Evolutionary conservation across 1,140 invertebrate species (phyloP).

Genomic region (Adelges cooleyi): DNA sequence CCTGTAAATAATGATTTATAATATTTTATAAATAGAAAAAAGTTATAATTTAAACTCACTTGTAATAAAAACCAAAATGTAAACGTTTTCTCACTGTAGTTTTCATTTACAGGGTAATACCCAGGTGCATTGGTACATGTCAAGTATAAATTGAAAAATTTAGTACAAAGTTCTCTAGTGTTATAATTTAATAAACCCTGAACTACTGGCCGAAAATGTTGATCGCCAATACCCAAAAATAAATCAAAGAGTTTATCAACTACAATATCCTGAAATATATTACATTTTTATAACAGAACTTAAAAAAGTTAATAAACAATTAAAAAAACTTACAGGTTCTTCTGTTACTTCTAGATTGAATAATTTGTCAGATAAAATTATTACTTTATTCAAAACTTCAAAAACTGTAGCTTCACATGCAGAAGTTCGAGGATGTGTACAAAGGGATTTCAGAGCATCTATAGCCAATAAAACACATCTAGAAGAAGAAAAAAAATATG

Average conservation of each 20-base stretch:
- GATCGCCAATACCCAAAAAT: conserved; percentile 51
- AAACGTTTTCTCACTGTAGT: conserved; percentile 67
- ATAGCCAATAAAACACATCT: conserved; percentile 20
- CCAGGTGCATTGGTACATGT: conserved; percentile 67
- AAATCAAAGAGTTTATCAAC: conserved; percentile 46
- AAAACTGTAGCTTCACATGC: conserved; percentile 8
- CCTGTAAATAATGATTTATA: background rate
- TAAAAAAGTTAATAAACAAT: too few relatives aligned
- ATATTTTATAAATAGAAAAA: background rate
- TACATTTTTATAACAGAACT: background rate
- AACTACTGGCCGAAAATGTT: conserved; percentile 50
- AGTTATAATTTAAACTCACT: conserved; percentile 38
- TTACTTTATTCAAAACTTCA: conserved; percentile 22
- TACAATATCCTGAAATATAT: conserved; percentile 40
- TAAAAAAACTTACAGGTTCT: conserved; percentile 4
- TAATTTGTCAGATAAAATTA: conserved; percentile 22
- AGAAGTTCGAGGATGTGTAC: conserved; percentile 18
- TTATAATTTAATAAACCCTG: conserved; percentile 41
- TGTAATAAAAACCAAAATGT: conserved; percentile 86
- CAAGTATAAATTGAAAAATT: conserved; percentile 45
- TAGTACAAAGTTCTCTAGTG: conserved; percentile 38
- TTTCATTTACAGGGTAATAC: conserved; percentile 72
- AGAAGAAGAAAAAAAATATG: background rate
- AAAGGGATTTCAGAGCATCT: conserved; percentile 23
- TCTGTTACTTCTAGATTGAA: conserved; percentile 19